A percentile compares a stretch with the other conserved stretches of the same genome.
Evolutionary conservation across 2,797 vertebrate genomes (phyloP).

Genomic region (Epinephelus malabaricus): DNA sequence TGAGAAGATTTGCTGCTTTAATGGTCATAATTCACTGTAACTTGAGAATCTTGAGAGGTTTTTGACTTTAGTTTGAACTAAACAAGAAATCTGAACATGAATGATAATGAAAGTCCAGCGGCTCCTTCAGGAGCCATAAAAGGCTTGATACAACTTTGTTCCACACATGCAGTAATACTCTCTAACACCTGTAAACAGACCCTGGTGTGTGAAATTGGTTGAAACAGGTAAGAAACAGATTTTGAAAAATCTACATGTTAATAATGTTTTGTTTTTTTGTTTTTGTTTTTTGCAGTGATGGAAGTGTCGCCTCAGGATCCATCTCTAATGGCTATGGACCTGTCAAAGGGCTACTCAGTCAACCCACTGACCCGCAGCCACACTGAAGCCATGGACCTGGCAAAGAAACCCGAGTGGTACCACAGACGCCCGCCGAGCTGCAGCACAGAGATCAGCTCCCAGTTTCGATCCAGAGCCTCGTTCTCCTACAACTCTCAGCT

Average conservation of each 20-base stretch:
- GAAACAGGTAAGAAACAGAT: neutral
- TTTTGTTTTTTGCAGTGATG: conserved; percentile 76
- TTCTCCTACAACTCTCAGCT: conserved; percentile 58
- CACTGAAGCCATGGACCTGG: conserved; percentile 74
- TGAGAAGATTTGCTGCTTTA: too few relatives aligned
- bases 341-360: conserved; percentile 78
- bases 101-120: too few relatives aligned
- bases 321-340: conserved; percentile 78
- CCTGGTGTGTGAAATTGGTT: neutral
- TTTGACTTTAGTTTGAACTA: too few relatives aligned
- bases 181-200: too few relatives aligned
- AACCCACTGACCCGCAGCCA: conserved; percentile 60
- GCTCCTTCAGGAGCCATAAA: too few relatives aligned
- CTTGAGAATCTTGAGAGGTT: too few relatives aligned
- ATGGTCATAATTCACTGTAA: too few relatives aligned
- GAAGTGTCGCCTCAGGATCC: conserved; percentile 77
- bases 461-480: conserved; percentile 66
- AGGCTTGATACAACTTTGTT: too few relatives aligned
- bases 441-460: conserved; percentile 61
- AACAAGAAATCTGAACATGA: too few relatives aligned
- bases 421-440: conserved; percentile 68
- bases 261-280: conserved; percentile 37
- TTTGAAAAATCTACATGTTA: too few relatives aligned
- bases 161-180: too few relatives aligned
- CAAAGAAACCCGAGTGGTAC: conserved; percentile 82